Percentiles rank a stretch among this genome's conserved stretches.
These are phyloP conservation scores for Rhabdomys pumilio DNA, from an alignment of 2,797 vertebrate species.

Conservation along the genomic window DNA sequence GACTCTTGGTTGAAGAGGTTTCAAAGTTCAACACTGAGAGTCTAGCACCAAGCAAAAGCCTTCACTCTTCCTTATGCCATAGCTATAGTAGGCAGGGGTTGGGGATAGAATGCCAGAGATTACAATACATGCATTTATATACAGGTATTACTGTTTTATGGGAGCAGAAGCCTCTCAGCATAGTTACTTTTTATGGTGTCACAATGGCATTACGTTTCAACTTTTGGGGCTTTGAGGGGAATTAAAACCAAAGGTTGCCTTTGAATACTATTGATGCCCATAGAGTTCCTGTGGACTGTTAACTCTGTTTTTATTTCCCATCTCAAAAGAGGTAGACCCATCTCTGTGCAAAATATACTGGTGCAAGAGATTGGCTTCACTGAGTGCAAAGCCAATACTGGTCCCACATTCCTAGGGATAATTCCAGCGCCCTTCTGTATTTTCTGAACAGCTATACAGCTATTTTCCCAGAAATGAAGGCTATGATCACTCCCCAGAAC, in stretches of 20 bases:
- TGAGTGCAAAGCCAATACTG: accelerated
- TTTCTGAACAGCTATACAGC: background rate
- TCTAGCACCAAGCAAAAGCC: background rate
- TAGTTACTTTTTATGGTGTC: background rate
- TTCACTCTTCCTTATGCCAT: background rate
- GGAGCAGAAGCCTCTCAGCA: background rate
- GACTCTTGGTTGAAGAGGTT: background rate
- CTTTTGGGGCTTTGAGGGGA: background rate
- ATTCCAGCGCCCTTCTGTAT: background rate
- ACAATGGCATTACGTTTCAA: background rate
- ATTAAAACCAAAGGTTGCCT: background rate
- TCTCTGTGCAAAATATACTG: background rate
- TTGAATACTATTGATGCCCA: background rate
- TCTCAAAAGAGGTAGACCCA: background rate
- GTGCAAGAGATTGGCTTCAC: too few relatives aligned
- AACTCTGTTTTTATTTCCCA: background rate
- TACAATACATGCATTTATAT: too few relatives aligned
- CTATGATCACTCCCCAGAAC: background rate
- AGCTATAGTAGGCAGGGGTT: background rate
- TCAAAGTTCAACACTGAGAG: too few relatives aligned
- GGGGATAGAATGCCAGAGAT: background rate
- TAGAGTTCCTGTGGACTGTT: background rate
- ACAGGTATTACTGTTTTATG: too few relatives aligned
- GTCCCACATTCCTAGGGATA: background rate
- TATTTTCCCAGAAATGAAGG: background rate